Percentiles rank a stretch among this genome's conserved stretches.
Conservation (phyloP, 2,888 invertebrate species). For the Platycheirus rosarum region DNA sequence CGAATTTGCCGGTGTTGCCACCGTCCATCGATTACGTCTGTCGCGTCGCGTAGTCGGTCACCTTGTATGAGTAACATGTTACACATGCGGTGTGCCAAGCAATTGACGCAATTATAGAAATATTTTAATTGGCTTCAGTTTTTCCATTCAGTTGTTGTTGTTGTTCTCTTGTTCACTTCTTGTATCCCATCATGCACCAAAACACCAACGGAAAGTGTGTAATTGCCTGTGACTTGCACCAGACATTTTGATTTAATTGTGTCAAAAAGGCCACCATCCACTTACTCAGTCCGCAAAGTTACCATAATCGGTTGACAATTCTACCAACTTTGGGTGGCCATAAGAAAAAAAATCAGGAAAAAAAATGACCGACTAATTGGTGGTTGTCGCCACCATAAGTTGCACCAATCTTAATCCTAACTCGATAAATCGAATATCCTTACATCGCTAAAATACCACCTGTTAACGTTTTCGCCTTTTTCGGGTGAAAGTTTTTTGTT, state of each 20-base stretch:
- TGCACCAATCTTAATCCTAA: slow-evolving; percentile 29
- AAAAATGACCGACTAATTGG: slow-evolving; percentile 49
- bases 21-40: slow-evolving; percentile 6
- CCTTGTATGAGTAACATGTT: slow-evolving; percentile 25
- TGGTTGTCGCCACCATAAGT: slow-evolving; percentile 42
- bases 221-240: slow-evolving; percentile 43
- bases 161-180: not conserved
- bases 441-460: slow-evolving; percentile 62
- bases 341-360: not conserved
- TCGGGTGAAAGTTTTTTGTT: slow-evolving; percentile 59
- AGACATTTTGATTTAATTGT: slow-evolving; percentile 54
- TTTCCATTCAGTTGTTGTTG: not conserved
- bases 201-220: slow-evolving; percentile 36
- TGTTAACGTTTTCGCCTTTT: slow-evolving; percentile 61
- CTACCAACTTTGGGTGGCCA: slow-evolving; percentile 57
- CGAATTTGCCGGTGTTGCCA: slow-evolving; percentile 28
- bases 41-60: too few species aligned
- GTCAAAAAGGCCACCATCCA: slow-evolving; percentile 58
- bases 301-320: slow-evolving; percentile 47
- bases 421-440: slow-evolving; percentile 37
- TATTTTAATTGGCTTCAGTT: slow-evolving; percentile 65
- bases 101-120: slow-evolving; percentile 67
- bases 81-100: slow-evolving; percentile 42
- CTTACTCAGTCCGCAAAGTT: slow-evolving; percentile 5
- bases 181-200: slow-evolving; percentile 20